These are phyloP conservation scores for Propithecus perrieri DNA, from an alignment of 2,797 vertebrate genomes.

Conservation along the genomic window DNA sequence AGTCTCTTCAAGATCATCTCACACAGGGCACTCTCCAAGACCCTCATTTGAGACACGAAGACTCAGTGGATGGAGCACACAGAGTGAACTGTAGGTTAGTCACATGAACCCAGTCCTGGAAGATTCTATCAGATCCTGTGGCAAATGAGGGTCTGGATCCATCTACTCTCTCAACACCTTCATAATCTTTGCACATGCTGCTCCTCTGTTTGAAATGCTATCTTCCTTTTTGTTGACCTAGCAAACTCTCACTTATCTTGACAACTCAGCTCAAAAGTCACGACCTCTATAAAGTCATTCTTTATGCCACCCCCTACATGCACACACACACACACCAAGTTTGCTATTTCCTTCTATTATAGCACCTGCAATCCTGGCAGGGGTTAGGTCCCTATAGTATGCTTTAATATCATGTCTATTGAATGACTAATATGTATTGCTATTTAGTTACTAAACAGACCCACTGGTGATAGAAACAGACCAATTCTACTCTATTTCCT, in stretches of 20 bases:
- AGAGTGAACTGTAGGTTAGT: neutral
- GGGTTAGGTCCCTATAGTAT: neutral
- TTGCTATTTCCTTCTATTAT: neutral
- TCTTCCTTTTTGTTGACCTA: neutral
- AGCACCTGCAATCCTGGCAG: neutral
- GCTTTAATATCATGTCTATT: neutral
- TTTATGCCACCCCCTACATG: neutral
- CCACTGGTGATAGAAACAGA: slow-evolving; percentile 19
- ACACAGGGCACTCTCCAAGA: neutral
- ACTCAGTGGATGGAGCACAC: neutral
- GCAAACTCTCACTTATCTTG: neutral
- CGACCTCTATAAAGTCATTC: neutral
- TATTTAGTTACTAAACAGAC: neutral
- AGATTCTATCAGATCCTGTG: neutral
- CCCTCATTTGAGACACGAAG: neutral
- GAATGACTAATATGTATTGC: neutral
- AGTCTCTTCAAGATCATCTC: neutral
- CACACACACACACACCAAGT: neutral
- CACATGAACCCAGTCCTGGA: neutral
- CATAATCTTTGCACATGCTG: neutral
- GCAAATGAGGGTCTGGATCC: neutral
- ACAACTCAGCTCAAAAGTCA: neutral
- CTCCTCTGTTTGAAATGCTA: neutral
- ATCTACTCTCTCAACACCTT: neutral
- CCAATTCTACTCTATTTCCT: neutral